Evolutionary conservation across 2,113 vertebrate genomes (phyloP).

Genomic region (Bos indicus): DNA sequence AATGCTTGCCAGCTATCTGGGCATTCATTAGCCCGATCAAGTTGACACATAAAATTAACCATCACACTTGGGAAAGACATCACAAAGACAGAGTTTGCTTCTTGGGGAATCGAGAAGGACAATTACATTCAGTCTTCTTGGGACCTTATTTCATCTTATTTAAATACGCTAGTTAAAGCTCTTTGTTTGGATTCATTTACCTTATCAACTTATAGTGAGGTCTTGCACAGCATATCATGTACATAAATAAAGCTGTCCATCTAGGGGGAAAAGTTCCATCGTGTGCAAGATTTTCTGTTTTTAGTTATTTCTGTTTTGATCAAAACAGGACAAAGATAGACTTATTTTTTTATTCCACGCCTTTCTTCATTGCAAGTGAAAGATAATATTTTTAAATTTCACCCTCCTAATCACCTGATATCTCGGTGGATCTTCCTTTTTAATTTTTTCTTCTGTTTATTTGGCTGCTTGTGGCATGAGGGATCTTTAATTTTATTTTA

Average conservation of each 20-base stretch:
- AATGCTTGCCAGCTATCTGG: not conserved
- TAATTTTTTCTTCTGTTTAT: not conserved
- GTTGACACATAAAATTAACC: not conserved
- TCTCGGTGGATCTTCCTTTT: not conserved
- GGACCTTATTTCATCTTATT: not conserved
- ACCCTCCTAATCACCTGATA: not conserved
- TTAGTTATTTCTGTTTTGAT: not conserved
- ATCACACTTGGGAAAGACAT: not conserved
- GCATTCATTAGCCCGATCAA: not conserved
- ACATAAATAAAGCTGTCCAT: not conserved
- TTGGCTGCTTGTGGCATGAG: not conserved
- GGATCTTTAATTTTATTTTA: not conserved
- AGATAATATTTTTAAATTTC: not conserved
- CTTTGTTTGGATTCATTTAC: slow-evolving; percentile 16
- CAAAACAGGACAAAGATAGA: not conserved
- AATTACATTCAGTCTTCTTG: not conserved
- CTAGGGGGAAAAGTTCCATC: not conserved
- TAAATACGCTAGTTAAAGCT: not conserved
- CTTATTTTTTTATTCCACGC: not conserved
- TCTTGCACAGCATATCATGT: not conserved
- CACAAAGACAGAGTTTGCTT: not conserved
- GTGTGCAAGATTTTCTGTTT: not conserved
- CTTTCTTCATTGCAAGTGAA: not conserved
- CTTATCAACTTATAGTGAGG: not conserved
- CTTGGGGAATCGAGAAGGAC: not conserved